A percentile compares a stretch with the other conserved stretches of the same genome.
These are phyloP conservation scores for Rhinoptilus africanus DNA, from an alignment of 2,113 vertebrate genomes.

Conservation along the genomic window DNA sequence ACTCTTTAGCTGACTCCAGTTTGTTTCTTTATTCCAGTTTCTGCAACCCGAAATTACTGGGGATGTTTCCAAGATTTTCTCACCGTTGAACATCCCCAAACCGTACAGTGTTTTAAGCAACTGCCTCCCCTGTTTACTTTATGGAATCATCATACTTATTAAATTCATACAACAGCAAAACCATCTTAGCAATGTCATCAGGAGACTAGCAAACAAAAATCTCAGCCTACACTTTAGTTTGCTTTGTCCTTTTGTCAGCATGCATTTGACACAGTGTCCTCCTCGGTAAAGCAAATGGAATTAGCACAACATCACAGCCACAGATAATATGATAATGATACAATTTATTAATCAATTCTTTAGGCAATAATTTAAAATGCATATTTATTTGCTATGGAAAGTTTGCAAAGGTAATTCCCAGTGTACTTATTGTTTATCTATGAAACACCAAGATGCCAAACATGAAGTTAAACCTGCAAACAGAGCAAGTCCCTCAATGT, in stretches of 20 bases:
- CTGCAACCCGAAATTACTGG: not conserved
- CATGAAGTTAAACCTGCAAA: not conserved
- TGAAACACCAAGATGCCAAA: not conserved
- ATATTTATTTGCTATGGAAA: not conserved
- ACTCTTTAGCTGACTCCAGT: not conserved
- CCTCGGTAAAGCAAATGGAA: not conserved
- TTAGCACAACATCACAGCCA: not conserved
- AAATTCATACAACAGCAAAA: not conserved
- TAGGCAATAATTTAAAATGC: not conserved
- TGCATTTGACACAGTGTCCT: not conserved
- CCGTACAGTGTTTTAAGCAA: not conserved
- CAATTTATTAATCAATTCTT: not conserved
- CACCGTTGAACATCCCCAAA: not conserved
- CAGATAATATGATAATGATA: not conserved
- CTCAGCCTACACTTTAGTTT: not conserved
- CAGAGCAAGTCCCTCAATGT: not conserved
- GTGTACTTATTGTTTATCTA: not conserved
- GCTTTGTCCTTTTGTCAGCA: not conserved
- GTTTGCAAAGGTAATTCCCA: not conserved
- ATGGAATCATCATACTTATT: not conserved
- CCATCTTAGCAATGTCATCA: not conserved
- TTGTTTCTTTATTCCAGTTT: not conserved
- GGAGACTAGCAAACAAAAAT: not conserved
- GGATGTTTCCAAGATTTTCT: not conserved
- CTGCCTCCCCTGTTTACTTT: not conserved